Base-by-base conservation (phyloP, 1,140 invertebrate species). In the Teleopsis dalmanni region DNA sequence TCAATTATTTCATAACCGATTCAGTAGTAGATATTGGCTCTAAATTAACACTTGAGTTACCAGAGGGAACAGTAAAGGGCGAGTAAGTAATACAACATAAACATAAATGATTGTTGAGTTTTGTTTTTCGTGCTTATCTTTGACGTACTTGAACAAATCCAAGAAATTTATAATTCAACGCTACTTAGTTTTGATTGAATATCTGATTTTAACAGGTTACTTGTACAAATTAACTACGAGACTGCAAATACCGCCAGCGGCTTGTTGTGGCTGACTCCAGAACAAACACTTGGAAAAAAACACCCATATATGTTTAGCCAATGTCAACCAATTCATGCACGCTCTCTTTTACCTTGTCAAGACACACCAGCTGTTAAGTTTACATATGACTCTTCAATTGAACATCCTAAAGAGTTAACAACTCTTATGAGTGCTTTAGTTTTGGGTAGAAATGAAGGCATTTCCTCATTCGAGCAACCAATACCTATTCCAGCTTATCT, bases 221-320 rank as follows among this genome's bases (percentile, higher is more conserved):
- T 76, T 48, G 73, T 91, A 53, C 74, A 70, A 57, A 82, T 93
- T 55, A 68, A 81, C 45, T 94, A 93, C 72, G 73, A 79, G 57
- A 91, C 89, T 5, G 76, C 78, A n/a, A 78, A 81, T 42, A 73
- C 78, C 23, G 81, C 86, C 7, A 84, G 83, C 51, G 93, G 88
- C 14, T 73, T 98, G 14, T 90, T 95, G 71, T 98, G 95, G 93
- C 63, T 98, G 26, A 77, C 77, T 46, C 81, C 89, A 10, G 78
- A 84, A 54, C 91, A 95, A 74, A 98, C 94, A 13, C 79, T 85
- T 6, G 91, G 91, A 34, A 88, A 89, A 72, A 77, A 81, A 54
- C 78, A 88, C 60, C 93, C 94, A 1, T 97, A 90, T 69, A 62
- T 98, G 52, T 97, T 90, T 73, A 94, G 88, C 53, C 92, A 96